A percentile compares a stretch with the other conserved stretches of the same genome.
Evolutionary conservation across 2,797 vertebrate genomes (phyloP).

Genomic region (Leptodactylus fallax): DNA sequence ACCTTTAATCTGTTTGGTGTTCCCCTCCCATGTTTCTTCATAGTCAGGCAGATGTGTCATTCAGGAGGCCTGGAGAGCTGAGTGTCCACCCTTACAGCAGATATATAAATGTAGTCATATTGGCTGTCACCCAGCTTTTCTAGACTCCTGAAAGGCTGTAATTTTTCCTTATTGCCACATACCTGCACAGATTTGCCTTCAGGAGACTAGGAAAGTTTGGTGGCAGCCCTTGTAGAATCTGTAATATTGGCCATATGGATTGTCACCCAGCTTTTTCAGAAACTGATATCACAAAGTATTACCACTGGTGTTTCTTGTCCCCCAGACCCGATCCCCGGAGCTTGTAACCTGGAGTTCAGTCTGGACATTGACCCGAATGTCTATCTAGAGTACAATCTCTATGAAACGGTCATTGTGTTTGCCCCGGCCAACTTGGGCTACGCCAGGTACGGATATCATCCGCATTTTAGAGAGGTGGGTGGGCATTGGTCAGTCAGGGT

Average conservation of each 20-base stretch:
- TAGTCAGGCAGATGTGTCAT: no score
- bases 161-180: no score
- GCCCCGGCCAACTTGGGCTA: constrained; percentile 90
- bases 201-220: not conserved
- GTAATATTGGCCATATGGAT: no score
- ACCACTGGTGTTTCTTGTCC: constrained; percentile 47
- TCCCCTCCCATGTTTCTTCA: no score
- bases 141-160: no score
- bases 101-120: not conserved
- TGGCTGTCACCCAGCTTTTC: no score
- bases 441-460: constrained; percentile 76
- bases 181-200: not conserved
- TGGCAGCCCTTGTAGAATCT: not conserved
- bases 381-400: constrained; percentile 87
- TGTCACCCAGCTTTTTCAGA: not conserved
- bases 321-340: constrained; percentile 93
- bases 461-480: not conserved
- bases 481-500: not conserved
- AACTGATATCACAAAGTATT: not conserved
- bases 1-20: no score
- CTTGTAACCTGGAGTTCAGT: constrained; percentile 88
- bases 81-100: no score
- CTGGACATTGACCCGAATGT: constrained; percentile 90
- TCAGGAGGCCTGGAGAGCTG: no score
- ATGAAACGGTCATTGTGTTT: constrained; percentile 85